phyloP scores from a whole-genome alignment of 2,797 vertebrate genomes.

The Strix occidentalis region DNA sequence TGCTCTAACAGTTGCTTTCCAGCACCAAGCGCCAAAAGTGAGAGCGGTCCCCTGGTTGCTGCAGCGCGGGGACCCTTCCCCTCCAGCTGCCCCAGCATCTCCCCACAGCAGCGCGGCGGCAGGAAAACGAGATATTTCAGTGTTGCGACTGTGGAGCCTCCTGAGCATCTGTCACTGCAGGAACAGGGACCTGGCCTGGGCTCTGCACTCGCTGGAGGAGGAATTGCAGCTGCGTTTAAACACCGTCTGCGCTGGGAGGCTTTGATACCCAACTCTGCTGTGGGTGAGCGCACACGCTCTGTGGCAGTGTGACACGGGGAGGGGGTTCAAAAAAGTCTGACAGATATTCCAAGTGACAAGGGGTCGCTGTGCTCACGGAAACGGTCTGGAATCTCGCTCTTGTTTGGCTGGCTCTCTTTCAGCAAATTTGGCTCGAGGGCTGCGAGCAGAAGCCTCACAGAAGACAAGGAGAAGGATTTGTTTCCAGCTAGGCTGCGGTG shows the following conservation, averaged over 20 bases:
- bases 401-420: neutral
- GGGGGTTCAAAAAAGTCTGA: neutral
- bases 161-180: neutral
- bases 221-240: constrained; percentile 29
- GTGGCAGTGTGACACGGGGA: neutral
- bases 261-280: neutral
- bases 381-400: fast-evolving
- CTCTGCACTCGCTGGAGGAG: neutral
- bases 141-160: constrained; percentile 39
- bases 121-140: constrained; percentile 58
- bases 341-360: neutral
- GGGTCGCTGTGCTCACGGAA: neutral
- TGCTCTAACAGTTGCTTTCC: constrained; percentile 37
- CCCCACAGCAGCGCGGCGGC: constrained; percentile 26
- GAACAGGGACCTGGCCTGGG: constrained; percentile 23
- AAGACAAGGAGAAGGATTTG: too few relatives aligned
- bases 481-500: neutral
- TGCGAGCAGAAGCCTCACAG: neutral
- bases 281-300: neutral
- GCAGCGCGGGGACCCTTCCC: constrained; percentile 58
- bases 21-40: neutral
- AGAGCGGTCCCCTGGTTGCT: neutral
- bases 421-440: neutral
- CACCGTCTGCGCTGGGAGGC: neutral
- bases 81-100: constrained; percentile 57